Evolutionary conservation across 1,140 invertebrate genomes (phyloP), one percentile per base, ranked within the genome.

Genomic region (Drosophila pachea): DNA sequence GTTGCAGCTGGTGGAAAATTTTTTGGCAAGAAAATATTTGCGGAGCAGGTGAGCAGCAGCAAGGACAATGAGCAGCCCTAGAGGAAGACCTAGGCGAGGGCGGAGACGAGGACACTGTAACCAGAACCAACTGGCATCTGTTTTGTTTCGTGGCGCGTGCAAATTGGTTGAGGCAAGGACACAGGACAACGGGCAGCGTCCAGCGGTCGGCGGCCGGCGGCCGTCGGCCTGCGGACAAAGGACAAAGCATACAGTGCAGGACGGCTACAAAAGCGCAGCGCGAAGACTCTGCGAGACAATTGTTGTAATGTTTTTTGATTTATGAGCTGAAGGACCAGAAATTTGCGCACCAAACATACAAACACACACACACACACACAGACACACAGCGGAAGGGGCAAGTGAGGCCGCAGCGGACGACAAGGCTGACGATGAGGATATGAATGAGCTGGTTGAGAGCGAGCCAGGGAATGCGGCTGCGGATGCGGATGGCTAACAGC

Each of bases 301-400:
- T 84, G 79, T 84, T 84, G 81, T 84, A 79, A 84, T 83, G 66
- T 63, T 86, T 82, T 74, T 86, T 84, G 79, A 84, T 84, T 84
- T 84, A 84, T 84, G 79, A 74, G 73, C 68, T 49, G 50, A 75
- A 64, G 68, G 78, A 78, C 72, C 76, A 73, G 58, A 84, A 79
- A 79, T 84, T 83, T 84, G 76, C 81, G 78, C 79, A 83, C 55
- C 60, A 55, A 81, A 76, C 67, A 70, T 65, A 74, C 72, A 62
- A 59, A 69, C 73, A 54, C 52, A 48, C 52, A 42, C 68, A 42
- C 11, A 38, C 38, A 16, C 6, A 16, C 35, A 50, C n/a, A n/a
- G n/a, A n/a, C n/a, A n/a, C n/a, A n/a, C n/a, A n/a, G n/a, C n/a
- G n/a, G n/a, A n/a, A n/a, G n/a, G n/a, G n/a, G 22, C 22, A 22